Evolutionary conservation across 2,797 vertebrate species (phyloP).

Genomic region (Danio choprae): DNA sequence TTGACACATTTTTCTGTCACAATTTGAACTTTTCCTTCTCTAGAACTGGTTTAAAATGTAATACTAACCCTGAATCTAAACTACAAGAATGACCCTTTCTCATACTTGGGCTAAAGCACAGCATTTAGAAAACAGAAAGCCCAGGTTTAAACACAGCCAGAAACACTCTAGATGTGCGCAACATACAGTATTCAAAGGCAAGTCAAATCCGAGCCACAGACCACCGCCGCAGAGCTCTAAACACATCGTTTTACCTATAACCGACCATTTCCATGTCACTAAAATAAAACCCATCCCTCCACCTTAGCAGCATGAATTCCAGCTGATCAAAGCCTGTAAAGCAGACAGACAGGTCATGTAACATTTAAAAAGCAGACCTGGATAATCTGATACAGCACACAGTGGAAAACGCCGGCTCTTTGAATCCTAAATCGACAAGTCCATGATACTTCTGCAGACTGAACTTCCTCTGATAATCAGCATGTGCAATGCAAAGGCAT

Average conservation of each 20-base stretch:
- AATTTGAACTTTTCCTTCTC: no score
- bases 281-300: conserved; percentile 28
- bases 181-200: neutral
- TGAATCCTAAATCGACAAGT: conserved; percentile 5
- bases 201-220: conserved; percentile 19
- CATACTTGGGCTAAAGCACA: no score
- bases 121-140: neutral
- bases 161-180: neutral
- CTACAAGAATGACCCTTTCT: no score
- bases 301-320: conserved; percentile 33
- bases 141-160: neutral
- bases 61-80: no score
- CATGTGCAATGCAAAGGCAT: neutral
- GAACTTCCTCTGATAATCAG: conserved; percentile 1
- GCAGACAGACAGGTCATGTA: conserved; percentile 12
- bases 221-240: conserved; percentile 15
- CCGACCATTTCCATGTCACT: conserved; percentile 14
- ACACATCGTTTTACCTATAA: conserved; percentile 29
- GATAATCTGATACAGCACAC: conserved; percentile 24
- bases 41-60: no score
- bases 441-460: conserved; percentile 23
- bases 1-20: no score
- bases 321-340: conserved; percentile 44
- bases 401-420: neutral
- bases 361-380: conserved; percentile 32